Evolutionary conservation across 2,797 vertebrate species (phyloP).

Genomic region (Crocidura indochinensis): DNA sequence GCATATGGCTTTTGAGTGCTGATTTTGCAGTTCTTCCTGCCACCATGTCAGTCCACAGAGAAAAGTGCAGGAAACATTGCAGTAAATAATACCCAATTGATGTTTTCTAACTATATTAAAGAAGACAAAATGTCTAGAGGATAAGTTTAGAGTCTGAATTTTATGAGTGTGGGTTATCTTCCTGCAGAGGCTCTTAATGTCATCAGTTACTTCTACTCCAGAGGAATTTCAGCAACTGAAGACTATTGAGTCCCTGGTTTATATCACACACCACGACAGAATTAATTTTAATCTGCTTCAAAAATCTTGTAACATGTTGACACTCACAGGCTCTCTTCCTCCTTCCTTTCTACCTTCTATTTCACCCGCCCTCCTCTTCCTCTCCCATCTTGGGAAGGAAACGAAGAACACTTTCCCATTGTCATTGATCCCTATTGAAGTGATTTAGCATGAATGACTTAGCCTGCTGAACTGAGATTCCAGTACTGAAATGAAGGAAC

Average conservation of each 20-base stretch:
- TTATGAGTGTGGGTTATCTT: conserved; percentile 26
- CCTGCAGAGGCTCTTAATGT: neutral
- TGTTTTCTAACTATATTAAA: neutral
- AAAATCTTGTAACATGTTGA: neutral
- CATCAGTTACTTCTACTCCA: neutral
- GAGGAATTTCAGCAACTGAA: conserved; percentile 12
- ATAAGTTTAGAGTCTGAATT: neutral
- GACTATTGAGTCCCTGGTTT: neutral
- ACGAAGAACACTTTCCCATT: neutral
- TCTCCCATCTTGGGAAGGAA: neutral
- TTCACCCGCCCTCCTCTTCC: too few relatives aligned
- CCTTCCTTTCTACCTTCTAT: too few relatives aligned
- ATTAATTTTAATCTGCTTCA: neutral
- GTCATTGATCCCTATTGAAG: neutral
- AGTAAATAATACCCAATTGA: neutral
- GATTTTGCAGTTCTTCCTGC: neutral
- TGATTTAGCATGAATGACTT: neutral
- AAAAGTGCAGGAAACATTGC: neutral
- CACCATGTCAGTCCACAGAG: neutral
- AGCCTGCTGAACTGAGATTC: neutral
- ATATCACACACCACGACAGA: neutral
- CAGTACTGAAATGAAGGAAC: neutral
- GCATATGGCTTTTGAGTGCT: neutral
- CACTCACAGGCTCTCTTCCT: neutral
- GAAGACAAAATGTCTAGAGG: neutral